Evolutionary conservation across 2,888 invertebrate genomes (phyloP).

Genomic region (Hirtodrosophila trivittata): DNA sequence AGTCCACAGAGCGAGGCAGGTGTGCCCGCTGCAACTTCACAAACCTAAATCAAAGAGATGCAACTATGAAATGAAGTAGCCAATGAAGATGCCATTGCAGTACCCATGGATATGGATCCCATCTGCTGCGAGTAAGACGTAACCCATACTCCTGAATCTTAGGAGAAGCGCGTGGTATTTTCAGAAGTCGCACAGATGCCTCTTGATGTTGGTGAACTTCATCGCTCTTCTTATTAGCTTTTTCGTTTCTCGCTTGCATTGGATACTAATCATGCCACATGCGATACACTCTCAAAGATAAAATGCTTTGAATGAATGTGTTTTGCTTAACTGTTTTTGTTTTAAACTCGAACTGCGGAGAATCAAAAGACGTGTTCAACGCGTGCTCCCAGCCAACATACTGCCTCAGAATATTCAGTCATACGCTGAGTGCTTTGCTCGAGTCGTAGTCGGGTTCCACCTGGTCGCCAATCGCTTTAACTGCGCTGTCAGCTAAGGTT

Average conservation of each 20-base stretch:
- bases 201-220: constrained; percentile 45
- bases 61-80: background rate
- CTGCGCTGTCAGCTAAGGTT: constrained; percentile 24
- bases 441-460: constrained; percentile 7
- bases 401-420: constrained; percentile 49
- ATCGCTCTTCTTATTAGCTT: background rate
- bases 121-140: constrained; percentile 89
- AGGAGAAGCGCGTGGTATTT: constrained; percentile 86
- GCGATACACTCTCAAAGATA: too few species aligned
- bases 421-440: constrained; percentile 38
- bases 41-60: constrained; percentile 83
- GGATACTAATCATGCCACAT: too few species aligned
- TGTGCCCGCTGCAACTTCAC: constrained; percentile 87
- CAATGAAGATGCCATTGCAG: background rate
- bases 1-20: constrained; percentile 88
- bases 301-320: too few species aligned
- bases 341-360: constrained; percentile 21
- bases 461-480: constrained; percentile 12
- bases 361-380: constrained; percentile 53
- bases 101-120: constrained; percentile 94
- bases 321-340: constrained; percentile 31
- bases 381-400: constrained; percentile 51
- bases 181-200: constrained; percentile 83
- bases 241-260: constrained; percentile 16
- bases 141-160: constrained; percentile 87